phyloP scores from a whole-genome alignment of 64 coral and sea anemone species.

The Stichodactyla helianthus region DNA sequence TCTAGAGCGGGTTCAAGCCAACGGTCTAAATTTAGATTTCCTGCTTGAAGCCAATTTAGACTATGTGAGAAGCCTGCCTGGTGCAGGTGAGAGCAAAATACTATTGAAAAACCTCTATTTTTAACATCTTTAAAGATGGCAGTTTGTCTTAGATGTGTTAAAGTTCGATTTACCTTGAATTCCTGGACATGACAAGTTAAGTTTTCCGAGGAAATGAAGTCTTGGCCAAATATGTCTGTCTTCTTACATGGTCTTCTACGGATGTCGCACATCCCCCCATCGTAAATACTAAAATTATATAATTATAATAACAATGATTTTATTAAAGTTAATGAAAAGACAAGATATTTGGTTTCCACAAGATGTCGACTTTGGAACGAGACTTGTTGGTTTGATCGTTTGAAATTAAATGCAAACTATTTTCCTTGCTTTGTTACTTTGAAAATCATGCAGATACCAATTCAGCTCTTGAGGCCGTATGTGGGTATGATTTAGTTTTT shows the following conservation, averaged over 20 bases:
- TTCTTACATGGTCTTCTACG: conserved; percentile 13
- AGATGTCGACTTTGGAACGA: no score
- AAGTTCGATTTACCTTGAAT: conserved; percentile 18
- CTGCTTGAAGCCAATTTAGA: not conserved
- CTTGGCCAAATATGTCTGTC: conserved; percentile 1
- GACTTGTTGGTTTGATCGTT: no score
- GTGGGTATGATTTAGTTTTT: no score
- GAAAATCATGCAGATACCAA: no score
- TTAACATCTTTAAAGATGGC: no score
- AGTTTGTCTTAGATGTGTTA: no score
- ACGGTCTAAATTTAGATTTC: not conserved
- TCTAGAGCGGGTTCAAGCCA: no score
- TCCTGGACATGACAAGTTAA: conserved; percentile 33
- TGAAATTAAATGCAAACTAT: no score
- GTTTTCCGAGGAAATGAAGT: conserved; percentile 24
- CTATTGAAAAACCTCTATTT: not conserved
- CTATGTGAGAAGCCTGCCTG: no score
- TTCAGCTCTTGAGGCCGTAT: no score
- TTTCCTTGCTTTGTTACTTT: no score
- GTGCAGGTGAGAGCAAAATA: not conserved
- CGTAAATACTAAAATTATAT: conserved; percentile 9
- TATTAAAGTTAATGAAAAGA: not conserved
- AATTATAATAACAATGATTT: not conserved
- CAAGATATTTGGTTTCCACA: no score
- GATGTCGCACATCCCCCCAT: conserved; percentile 30